Base-by-base conservation (phyloP, 1,140 invertebrate genomes). In the Amphibalanus amphitrite region DNA sequence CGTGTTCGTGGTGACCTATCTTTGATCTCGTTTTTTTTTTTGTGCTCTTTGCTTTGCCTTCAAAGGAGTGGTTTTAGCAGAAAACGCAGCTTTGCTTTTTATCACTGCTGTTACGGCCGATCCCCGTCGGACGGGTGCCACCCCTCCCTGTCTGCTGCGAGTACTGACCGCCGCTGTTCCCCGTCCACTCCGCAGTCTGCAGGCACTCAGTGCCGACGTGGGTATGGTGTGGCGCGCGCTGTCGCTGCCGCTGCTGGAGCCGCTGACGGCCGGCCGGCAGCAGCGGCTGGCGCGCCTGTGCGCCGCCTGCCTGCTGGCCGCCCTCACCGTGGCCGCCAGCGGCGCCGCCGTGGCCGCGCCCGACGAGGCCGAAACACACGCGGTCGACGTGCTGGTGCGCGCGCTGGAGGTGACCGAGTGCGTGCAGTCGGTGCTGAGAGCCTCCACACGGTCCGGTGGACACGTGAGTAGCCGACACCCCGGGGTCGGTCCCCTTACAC, bases 191-290 rank as follows among this genome's bases (percentile, higher is more conserved):
- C n/a, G n/a, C 76, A 93, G 89, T 75, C 83, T 90, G 69, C 87
- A 90, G 76, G 85, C 86, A 71, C 82, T 93, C 38, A 84, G 92
- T 29, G 88, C 88, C 74, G 93, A 96, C 77, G 87, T 95, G 67
- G 88, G 87, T 68, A 87, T 94, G 69, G 87, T 92, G 59, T 89
- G 87, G 77, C 87, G 88, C 74, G 90, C 91, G 0, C 83, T 95
- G 72, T 89, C 89, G 25, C 79, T 96, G 71, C 93, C 92, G 1
- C 86, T 93, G 71, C 79, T 95, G 29, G 93, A 96, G 80, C 93
- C 93, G 0, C 82, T 96, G 69, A 93, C 89, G 8, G 83, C 88
- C 0, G 85, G 85, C 4, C 87, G 92, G 77, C 84, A 96, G 69
- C 85, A 89, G 67, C 90, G 91, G 77, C 82, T 96, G 30, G 89